Evolutionary conservation across 2,113 vertebrate genomes (phyloP), one percentile per base, ranked within the genome.

Genomic region (Anolis sagrei): DNA sequence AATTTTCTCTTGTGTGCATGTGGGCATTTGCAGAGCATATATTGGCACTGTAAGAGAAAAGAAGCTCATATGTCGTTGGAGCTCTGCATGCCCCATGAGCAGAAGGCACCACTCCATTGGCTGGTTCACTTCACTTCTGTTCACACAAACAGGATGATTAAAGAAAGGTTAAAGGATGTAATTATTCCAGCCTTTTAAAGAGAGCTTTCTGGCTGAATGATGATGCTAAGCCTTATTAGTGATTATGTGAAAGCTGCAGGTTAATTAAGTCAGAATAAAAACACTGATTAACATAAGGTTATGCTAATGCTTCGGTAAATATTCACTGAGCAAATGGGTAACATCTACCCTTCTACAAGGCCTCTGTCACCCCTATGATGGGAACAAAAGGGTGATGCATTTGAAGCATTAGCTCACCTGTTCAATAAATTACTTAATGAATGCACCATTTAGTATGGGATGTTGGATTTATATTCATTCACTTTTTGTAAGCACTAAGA

Each of bases 241-340:
- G n/a, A 23, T 36, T 72, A 54, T 82, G 36, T 76, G 36, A 66
- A 76, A 44, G 23, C 58, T 34, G 44, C 39, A 34, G 39, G 61
- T 76, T 84, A 68, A 80, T 80, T 66, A 68, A 48, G 73, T 49
- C 73, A 66, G 73, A 76, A 84, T 84, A 66, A 84, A 83, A 76
- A 49, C 39, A 75, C 11, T 64, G 81, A 83, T 83, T 83, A 83
- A 44, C 13, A 83, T 23, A 27, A 7, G n/a, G 32, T 70, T 70
- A 34, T 70, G 48, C 21, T 51, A 81, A 81, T 81, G n/a, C 66
- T 81, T 27, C 48, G 49, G 29, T 51, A 70, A 70, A 66, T 23
- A 32, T 49, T 25, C 73, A 76, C 74, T 76, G 58, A 84, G n/a
- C 29, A 76, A 76, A 66, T 25, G 13, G 21, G 61, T n/a, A n/a